Conservation (phyloP, 2,888 invertebrate genomes). For the Tetranychus piercei region DNA sequence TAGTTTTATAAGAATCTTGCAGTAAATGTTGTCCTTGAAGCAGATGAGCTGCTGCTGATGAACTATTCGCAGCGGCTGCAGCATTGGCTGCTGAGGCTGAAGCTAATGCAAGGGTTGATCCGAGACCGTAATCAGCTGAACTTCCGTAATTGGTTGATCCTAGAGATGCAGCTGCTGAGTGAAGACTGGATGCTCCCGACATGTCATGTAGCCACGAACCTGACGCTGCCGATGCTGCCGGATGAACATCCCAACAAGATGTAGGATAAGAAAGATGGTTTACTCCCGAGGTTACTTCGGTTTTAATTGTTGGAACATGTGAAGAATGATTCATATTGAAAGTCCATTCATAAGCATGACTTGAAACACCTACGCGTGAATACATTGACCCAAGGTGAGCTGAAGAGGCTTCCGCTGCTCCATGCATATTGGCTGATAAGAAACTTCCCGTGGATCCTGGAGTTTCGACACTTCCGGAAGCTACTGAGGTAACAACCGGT, state of each 20-base stretch:
- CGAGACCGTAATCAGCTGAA: constrained; percentile 41
- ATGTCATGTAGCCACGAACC: constrained; percentile 20
- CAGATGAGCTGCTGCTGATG: constrained; percentile 41
- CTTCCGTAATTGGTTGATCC: constrained; percentile 26
- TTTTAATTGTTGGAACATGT: constrained; percentile 51
- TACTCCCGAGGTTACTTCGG: constrained; percentile 54
- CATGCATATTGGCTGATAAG: background rate
- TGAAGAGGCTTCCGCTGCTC: background rate
- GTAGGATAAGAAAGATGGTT: constrained; percentile 36
- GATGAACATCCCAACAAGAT: constrained; percentile 56
- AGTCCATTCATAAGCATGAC: constrained; percentile 86
- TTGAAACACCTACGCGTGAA: constrained; percentile 42
- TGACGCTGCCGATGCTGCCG: constrained; percentile 15
- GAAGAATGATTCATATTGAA: constrained; percentile 58
- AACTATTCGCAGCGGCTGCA: constrained; percentile 41
- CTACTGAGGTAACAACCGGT: constrained; percentile 20
- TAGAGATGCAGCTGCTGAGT: constrained; percentile 35
- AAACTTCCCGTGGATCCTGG: background rate
- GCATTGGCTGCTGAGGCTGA: constrained; percentile 3
- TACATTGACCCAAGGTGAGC: constrained; percentile 41
- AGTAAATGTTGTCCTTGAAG: constrained; percentile 51
- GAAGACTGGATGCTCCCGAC: constrained; percentile 44
- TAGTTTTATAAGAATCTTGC: constrained; percentile 82
- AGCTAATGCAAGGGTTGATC: constrained; percentile 48
- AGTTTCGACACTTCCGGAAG: background rate